Base-by-base conservation (phyloP, 2,113 vertebrate genomes). In the Percopsis transmontana region DNA sequence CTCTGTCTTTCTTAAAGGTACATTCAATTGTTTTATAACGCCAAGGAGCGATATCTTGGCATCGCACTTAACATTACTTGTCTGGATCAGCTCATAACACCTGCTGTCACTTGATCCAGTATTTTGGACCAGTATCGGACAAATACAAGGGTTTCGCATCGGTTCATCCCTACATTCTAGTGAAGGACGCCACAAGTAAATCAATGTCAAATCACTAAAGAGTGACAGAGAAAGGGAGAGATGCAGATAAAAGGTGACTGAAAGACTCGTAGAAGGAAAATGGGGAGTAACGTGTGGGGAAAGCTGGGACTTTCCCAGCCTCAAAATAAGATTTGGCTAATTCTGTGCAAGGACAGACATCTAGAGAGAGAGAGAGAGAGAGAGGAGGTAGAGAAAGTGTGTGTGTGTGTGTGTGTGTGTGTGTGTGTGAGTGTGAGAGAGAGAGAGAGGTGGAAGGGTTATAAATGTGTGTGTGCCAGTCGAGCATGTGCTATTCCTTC, bases 281-380 rank as follows among this genome's bases (percentile, higher is more conserved):
- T n/a, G 47, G 58, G 54, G 15, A 60, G 54, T 20, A 21, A 58
- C 10, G 71, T 51, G 55, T 24, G 58, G 51, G n/a, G 51, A 62
- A 8, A 66, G 59, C 65, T 76, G 70, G 82, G 86, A 87, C 75
- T 71, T 76, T 72, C 70, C 81, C 77, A 61, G 50, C 59, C 55
- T 66, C 72, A 60, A 19, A 58, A 60, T 74, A 47, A 75, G 77
- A 73, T 72, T 78, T 21, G 73, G 68, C 76, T 87, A 85, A 85
- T 90, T 87, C 55, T 68, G 82, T 80, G 56, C 86, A 86, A 88
- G 87, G 83, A 90, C 85, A 88, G 76, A 80, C 77, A 90, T 73
- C 62, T 73, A 73, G 63, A 65, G 66, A 68, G 64, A 56, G 67
- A 71, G 72, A 72, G 72, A 76, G 62, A 75, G 80, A 66, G 50